Evolutionary conservation across 2,113 vertebrate species (phyloP).

Genomic region (Chionis minor): DNA sequence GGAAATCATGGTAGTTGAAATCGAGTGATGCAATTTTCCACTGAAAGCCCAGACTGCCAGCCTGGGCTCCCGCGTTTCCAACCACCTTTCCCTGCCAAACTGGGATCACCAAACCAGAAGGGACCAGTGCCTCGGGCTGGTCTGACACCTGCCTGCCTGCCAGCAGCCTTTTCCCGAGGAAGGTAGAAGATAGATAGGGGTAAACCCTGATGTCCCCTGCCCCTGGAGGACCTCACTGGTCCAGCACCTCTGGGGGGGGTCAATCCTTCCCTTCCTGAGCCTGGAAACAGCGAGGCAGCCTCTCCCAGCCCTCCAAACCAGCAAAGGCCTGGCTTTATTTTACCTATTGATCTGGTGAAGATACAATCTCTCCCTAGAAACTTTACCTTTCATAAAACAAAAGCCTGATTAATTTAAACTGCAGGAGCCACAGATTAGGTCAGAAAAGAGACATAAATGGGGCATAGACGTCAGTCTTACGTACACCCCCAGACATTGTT

Average conservation of each 20-base stretch:
- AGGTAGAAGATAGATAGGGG: not conserved
- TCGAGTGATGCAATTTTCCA: not conserved
- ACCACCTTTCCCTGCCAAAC: not conserved
- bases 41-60: not conserved
- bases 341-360: not conserved
- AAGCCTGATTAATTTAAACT: not conserved
- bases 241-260: not conserved
- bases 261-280: rapidly evolving
- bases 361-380: conserved; percentile 35
- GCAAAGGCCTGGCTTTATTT: not conserved
- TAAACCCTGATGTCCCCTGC: not conserved
- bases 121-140: not conserved
- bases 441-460: not conserved
- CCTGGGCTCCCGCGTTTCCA: not conserved
- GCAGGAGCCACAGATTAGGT: not conserved
- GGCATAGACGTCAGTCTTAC: not conserved
- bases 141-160: not conserved
- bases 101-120: not conserved
- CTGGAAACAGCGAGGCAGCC: not conserved
- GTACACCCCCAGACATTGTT: not conserved
- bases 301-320: not conserved
- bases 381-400: conserved; percentile 2
- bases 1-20: not conserved
- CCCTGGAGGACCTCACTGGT: no score
- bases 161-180: not conserved